A percentile compares a stretch with the other conserved stretches of the same genome.
phyloP scores from a whole-genome alignment of 2,113 vertebrate species.

The Oryzias melastigma region DNA sequence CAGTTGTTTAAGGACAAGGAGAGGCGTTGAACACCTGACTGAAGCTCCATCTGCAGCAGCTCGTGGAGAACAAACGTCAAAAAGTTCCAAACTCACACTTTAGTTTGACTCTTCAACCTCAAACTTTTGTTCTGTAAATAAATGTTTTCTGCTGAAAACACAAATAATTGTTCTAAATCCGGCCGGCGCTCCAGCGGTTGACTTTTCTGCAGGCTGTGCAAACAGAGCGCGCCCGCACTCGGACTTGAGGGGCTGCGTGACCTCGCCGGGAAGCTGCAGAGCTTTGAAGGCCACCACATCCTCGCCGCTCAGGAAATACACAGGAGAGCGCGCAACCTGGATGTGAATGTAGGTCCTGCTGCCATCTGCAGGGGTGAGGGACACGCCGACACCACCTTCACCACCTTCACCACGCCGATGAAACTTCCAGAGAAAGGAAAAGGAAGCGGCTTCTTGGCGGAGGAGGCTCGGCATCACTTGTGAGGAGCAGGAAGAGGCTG shows the following conservation, averaged over 20 bases:
- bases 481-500: conserved; percentile 41
- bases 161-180: no score
- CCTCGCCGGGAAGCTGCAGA: neutral
- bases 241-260: neutral
- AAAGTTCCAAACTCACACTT: no score
- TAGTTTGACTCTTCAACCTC: no score
- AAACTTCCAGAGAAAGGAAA: neutral
- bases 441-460: conserved; percentile 1
- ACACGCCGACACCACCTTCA: conserved; percentile 1
- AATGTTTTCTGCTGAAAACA: no score
- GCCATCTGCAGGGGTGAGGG: conserved; percentile 8
- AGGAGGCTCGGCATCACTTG: conserved; percentile 28
- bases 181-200: no score
- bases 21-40: no score
- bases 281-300: conserved; percentile 14
- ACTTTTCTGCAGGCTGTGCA: no score
- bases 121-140: no score
- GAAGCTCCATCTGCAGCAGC: no score
- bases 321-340: conserved; percentile 8
- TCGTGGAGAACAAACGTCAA: no score
- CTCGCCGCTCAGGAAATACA: neutral
- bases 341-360: conserved; percentile 13
- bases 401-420: conserved; percentile 5
- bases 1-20: no score
- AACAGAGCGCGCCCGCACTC: no score